Evolutionary conservation across 2,797 vertebrate genomes (phyloP), one percentile per base, ranked within the genome.

Genomic region (Brachyrhaphis roseni): DNA sequence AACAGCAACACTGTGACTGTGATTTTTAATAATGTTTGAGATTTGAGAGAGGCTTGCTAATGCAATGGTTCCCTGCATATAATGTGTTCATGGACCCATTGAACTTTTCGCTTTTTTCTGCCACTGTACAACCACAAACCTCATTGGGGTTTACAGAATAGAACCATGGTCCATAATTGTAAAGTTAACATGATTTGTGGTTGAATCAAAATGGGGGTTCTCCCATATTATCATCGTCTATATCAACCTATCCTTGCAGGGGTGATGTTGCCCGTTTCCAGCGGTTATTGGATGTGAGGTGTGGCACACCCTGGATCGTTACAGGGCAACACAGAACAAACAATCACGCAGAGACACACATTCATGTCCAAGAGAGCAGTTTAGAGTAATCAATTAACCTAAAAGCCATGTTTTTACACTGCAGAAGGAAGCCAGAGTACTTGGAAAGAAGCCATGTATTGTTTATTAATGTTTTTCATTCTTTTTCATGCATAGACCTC

Each of bases 21-120:
- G 36, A 71, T 55, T 72, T 36, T 78, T 16, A 77, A 43, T 55
- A 53, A 49, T 55, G 28, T 68, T 68, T 68, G 64, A 68, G 20
- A 68, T 68, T 26, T 23, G 36, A 41, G 20, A 68, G 18, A 68
- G 36, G 8, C 64, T 68, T 68, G 62, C 34, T 39, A 36, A 39
- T 66, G 11, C 18, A 41, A 51, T 5, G 12, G 72, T 49, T 16
- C 10, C 31, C 31, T 73, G 46, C n/a, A 23, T 51, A 12, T 28
- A 41, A n/a, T 45, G 45, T 26, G 16, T 68, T 20, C 31, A 36
- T 66, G 62, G 16, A 23, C 34, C 34, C 6, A 7, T 39, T 36
- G 62, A 39, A 66, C 62, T 11, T 66, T 66, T 36, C 2, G 1
- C 62, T 18, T 39, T 41, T 36, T 64, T 53, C 51, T 64, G 31